Percentiles rank a stretch among this genome's conserved stretches.
Evolutionary conservation across 2,113 vertebrate genomes (phyloP).

Genomic region (Benitochromis conjunctus): DNA sequence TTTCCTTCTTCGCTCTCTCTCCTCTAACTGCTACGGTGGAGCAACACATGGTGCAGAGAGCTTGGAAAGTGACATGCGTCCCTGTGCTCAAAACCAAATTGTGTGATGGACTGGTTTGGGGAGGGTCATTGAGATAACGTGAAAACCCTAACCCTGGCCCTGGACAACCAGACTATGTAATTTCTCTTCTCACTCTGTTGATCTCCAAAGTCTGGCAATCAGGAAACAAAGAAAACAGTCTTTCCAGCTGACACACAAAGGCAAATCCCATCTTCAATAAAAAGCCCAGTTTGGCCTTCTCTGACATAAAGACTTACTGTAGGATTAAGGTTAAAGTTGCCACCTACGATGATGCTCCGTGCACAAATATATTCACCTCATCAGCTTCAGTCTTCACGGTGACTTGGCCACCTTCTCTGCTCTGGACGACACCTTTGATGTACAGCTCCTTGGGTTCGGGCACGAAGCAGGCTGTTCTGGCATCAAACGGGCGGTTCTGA

Average conservation of each 20-base stretch:
- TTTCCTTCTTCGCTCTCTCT: not conserved
- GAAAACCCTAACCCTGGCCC: not conserved
- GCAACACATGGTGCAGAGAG: rapidly evolving
- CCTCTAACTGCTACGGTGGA: not conserved
- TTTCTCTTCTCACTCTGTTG: not conserved
- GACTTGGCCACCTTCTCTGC: constrained; percentile 70
- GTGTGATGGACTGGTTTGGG: not conserved
- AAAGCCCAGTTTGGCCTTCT: not conserved
- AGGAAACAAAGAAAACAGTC: not conserved
- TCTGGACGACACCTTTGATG: constrained; percentile 76
- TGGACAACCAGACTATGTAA: rapidly evolving
- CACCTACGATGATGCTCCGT: rapidly evolving
- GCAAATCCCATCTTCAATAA: not conserved
- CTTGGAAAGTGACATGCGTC: not conserved
- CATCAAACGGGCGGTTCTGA: constrained; percentile 83
- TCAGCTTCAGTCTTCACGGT: constrained; percentile 77
- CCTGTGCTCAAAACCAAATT: not conserved
- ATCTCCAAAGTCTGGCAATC: not conserved
- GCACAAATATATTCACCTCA: constrained; percentile 54
- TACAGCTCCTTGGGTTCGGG: constrained; percentile 77
- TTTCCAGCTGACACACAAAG: rapidly evolving
- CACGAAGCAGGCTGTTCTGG: constrained; percentile 81
- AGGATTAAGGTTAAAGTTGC: not conserved
- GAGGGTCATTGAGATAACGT: rapidly evolving
- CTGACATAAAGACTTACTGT: not conserved